Evolutionary conservation across 2,888 invertebrate species (phyloP), one percentile per base, ranked within the genome.

Genomic region (Chelonus formosanus): DNA sequence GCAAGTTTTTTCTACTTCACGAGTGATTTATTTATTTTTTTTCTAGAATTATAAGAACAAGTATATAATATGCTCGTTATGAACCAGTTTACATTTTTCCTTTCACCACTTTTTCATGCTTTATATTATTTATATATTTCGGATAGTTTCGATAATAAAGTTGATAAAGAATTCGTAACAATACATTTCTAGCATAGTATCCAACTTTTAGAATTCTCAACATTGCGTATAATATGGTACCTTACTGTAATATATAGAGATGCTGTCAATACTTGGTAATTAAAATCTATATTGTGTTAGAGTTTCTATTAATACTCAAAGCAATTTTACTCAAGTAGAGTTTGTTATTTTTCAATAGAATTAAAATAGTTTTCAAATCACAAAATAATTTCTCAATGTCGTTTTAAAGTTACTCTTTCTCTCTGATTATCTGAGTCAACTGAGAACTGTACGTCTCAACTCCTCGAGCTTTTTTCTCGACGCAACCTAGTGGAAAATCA

Each of bases 401-500:
- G 34, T 34, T 52, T 57, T 32, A 31, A 61, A 44, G 43, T 43
- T 43, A 32, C 6, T 34, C 53, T 44, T 53, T 53, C 7, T 0
- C 34, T 36, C 52, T 36, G 47, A 44, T 44, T 44, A 43, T 44
- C 35, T 10, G 44, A 61, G 61, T 61, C 61, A 35, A 61, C 44
- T 44, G 52, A 20, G 44, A 53, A 61, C 53, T 53, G 53, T 61
- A 44, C 61, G 43, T 61, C 53, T 61, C 43, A 8, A 43, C n/a
- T 53, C 52, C 10, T 20, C 32, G 10, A 35, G 35, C 57, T 71
- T 65, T 65, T 58, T 35, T 69, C 65, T 56, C 59, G 61, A 68
- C 60, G 62, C 73, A 67, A 66, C 71, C 70, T 74, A 71, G 71
- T 68, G 73, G 72, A 75, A 75, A 78, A 77, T 76, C 75, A 75